Evolutionary conservation across 2,888 invertebrate genomes (phyloP).

Genomic region (Agriopis marginaria): DNA sequence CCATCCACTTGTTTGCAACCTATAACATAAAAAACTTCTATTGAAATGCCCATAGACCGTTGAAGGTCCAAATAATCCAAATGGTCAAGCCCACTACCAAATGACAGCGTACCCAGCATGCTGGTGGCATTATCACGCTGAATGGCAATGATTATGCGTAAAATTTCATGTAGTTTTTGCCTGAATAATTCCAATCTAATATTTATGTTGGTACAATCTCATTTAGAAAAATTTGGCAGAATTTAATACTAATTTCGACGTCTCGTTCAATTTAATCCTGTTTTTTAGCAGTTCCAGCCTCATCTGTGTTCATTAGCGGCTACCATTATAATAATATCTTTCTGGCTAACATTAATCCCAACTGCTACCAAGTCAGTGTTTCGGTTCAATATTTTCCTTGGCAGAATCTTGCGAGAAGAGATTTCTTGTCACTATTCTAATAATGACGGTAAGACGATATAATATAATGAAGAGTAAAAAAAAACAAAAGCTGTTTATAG

Average conservation of each 20-base stretch:
- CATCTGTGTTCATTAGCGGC: conserved; percentile 37
- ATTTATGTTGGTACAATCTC: neutral
- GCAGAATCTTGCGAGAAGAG: conserved; percentile 16
- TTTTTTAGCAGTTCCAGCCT: conserved; percentile 30
- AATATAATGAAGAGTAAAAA: neutral
- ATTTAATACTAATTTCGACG: conserved; percentile 9
- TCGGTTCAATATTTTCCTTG: conserved; percentile 33
- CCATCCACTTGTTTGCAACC: no score
- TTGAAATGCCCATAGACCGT: no score
- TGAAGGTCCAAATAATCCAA: no score
- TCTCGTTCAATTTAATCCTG: conserved; percentile 16
- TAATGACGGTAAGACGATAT: neutral
- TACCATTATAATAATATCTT: conserved; percentile 36
- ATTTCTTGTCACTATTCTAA: conserved; percentile 5
- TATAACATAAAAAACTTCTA: no score
- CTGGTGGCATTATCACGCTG: no score
- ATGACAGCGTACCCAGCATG: no score
- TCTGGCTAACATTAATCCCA: conserved; percentile 35
- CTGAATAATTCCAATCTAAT: neutral
- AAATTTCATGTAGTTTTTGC: no score
- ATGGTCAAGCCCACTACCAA: no score
- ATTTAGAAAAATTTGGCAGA: neutral
- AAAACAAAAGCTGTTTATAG: neutral
- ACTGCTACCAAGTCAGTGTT: conserved; percentile 30
- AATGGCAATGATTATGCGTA: no score